Evolutionary conservation across 2,797 vertebrate species (phyloP), one percentile per base, ranked within the genome.

Genomic region (Gallinago solitaria): DNA sequence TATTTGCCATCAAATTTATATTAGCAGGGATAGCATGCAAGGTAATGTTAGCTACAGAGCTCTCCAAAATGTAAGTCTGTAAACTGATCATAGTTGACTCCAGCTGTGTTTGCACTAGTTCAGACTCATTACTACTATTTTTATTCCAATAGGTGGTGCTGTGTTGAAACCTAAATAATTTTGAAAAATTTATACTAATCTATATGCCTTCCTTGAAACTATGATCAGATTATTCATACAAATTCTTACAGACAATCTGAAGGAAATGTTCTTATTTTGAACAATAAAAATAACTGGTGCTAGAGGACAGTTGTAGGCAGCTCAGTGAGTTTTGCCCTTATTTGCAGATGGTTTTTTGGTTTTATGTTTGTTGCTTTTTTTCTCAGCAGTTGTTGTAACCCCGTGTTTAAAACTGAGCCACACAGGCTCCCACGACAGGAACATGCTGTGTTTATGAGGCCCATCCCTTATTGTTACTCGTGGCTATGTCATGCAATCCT

Each of bases 81-180:
- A 83, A 92, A 75, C 63, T n/a, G 70, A 74, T 59, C 16, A 53
- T 43, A 56, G 63, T 9, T 82, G n/a, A n/a, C 32, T 74, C 23
- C 23, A 78, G 61, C 16, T 35, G 27, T 21, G 13, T 60, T 91
- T 80, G 27, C 54, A 47, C 6, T 50, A 6, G 41, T 91, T 73
- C 77, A 70, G 53, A 41, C 11, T 69, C 17, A 14, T 28, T 79
- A 37, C 18, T 87, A 16, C 21, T 28, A 12, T 57, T 95, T 91
- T 84, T 57, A 63, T 93, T 92, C 93, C 95, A 84, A 89, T 35
- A 96, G 94, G 91, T 96, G 85, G 87, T 93, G 85, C 91, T 92
- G 35, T 77, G 33, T 45, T 84, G 85, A 96, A 95, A 90, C 41
- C 16, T 35, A 89, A 89, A 80, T 54, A 5, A 24, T 81, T 78